Conservation (phyloP, 2,113 vertebrate species). For the Oreochromis niloticus region DNA sequence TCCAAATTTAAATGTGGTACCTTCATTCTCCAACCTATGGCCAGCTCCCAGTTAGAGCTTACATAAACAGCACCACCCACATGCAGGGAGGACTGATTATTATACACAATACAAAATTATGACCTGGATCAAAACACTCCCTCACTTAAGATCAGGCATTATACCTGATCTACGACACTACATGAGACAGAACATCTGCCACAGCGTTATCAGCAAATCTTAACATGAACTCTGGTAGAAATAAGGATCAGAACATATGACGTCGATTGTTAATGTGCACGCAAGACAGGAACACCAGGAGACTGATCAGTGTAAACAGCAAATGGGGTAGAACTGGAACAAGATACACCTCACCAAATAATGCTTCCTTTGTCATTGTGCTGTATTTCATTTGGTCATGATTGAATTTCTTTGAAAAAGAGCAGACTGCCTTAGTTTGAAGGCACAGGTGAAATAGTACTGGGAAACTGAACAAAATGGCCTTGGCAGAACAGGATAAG, state of each 20-base stretch:
- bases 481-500: neutral
- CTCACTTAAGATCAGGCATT: neutral
- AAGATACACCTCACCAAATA: neutral
- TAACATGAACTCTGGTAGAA: neutral
- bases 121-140: neutral
- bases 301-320: neutral
- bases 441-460: neutral
- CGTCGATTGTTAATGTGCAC: neutral
- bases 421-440: neutral
- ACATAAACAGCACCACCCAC: neutral
- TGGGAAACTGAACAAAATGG: neutral
- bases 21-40: neutral
- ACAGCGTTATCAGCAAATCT: neutral
- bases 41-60: neutral
- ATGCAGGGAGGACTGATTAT: neutral
- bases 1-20: neutral
- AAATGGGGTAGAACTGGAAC: neutral
- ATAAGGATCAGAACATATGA: fast-evolving
- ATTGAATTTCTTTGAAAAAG: neutral
- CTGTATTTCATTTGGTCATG: neutral
- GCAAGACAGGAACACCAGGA: neutral
- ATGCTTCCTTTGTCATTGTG: neutral
- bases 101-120: neutral
- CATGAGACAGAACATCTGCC: neutral
- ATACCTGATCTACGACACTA: neutral